phyloP scores from a whole-genome alignment of 2,888 invertebrate species.

The Yponomeuta malinellus region DNA sequence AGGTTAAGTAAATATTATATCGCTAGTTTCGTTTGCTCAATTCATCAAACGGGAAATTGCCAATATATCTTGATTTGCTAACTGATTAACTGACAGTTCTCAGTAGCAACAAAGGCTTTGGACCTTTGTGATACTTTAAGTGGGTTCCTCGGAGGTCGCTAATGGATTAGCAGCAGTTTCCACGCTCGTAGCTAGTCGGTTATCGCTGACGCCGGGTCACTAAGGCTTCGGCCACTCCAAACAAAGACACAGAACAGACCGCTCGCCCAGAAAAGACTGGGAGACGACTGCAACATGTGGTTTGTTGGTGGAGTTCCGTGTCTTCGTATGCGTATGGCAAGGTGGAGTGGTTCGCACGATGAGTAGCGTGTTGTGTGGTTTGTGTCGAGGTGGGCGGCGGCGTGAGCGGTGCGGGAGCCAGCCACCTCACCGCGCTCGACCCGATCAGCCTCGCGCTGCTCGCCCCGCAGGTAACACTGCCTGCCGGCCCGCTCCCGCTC shows the following conservation, averaged over 20 bases:
- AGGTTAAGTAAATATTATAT: not conserved
- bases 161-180: not conserved
- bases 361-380: slow-evolving; percentile 74
- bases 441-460: slow-evolving; percentile 74
- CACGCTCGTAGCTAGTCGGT: slow-evolving; percentile 1
- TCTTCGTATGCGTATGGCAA: not conserved
- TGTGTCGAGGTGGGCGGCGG: slow-evolving; percentile 78
- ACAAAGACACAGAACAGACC: not conserved
- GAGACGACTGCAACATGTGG: not conserved
- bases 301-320: not conserved
- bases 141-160: not conserved
- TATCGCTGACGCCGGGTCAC: slow-evolving; percentile 4
- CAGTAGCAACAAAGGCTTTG: too few relatives aligned
- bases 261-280: not conserved
- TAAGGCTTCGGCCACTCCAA: not conserved
- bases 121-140: not conserved
- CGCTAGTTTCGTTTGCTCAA: too few relatives aligned
- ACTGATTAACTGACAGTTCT: too few relatives aligned
- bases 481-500: slow-evolving; percentile 22
- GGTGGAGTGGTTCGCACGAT: not conserved
- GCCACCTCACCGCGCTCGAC: slow-evolving; percentile 75
- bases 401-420: slow-evolving; percentile 72
- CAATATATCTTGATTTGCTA: too few relatives aligned
- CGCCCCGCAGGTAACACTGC: slow-evolving; percentile 67
- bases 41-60: too few relatives aligned